Percentiles rank a stretch among this genome's conserved stretches.
These are phyloP conservation scores for Ancistrus triradiatus DNA, from an alignment of 2,113 vertebrate genomes.

Conservation along the genomic window DNA sequence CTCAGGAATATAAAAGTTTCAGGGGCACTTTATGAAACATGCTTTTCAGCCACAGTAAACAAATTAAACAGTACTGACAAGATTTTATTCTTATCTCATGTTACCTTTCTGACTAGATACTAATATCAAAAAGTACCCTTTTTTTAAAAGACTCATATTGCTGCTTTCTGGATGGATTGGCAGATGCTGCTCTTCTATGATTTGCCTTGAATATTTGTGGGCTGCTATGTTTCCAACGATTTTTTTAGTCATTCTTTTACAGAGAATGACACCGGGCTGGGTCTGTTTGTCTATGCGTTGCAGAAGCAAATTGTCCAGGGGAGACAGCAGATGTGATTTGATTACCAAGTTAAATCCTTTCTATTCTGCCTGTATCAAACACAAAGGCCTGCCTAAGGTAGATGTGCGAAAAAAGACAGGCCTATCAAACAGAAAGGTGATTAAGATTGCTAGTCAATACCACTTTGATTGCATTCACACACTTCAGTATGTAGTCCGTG, in stretches of 20 bases:
- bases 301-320: constrained; percentile 21
- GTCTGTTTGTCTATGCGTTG: constrained; percentile 20
- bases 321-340: constrained; percentile 30
- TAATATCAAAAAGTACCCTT: too few relatives aligned
- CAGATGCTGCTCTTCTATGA: constrained; percentile 5
- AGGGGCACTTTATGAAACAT: too few relatives aligned
- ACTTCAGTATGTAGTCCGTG: background rate
- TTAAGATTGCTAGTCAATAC: too few relatives aligned
- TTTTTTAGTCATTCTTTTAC: constrained; percentile 1
- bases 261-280: constrained; percentile 8
- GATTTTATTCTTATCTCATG: too few relatives aligned
- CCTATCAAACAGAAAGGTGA: background rate
- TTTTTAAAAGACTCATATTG: constrained; percentile 12
- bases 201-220: constrained; percentile 18
- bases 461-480: background rate
- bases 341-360: constrained; percentile 16
- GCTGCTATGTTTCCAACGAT: constrained; percentile 18
- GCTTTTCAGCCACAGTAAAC: too few relatives aligned
- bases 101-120: constrained; percentile 15
- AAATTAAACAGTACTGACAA: too few relatives aligned
- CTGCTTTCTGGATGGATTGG: constrained; percentile 8
- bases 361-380: background rate
- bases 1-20: constrained; percentile 33
- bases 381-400: background rate
- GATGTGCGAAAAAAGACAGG: background rate